Conservation (phyloP, 2,888 invertebrate species). For the Diarsia brunnea region DNA sequence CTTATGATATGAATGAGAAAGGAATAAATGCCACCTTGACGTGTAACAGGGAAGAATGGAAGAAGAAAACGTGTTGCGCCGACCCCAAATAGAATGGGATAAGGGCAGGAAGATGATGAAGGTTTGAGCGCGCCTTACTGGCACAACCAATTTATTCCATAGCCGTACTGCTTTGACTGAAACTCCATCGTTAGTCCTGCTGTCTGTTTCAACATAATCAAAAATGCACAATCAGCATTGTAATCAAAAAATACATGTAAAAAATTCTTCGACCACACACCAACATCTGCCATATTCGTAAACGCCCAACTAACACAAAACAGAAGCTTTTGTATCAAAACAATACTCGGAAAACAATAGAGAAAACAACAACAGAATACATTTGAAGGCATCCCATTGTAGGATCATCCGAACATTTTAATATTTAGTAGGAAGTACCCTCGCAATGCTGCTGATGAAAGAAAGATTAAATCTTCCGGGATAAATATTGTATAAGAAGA, state of each 20-base stretch:
- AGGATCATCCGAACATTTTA: slow-evolving; percentile 36
- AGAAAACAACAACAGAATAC: slow-evolving; percentile 21
- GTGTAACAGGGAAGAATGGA: no score
- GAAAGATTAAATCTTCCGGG: slow-evolving; percentile 50
- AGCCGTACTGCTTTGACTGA: no score
- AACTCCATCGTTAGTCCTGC: not conserved
- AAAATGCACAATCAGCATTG: not conserved
- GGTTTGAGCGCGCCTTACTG: no score
- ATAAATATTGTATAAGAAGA: slow-evolving; percentile 41
- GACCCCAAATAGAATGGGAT: no score
- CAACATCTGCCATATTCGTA: not conserved
- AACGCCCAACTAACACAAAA: slow-evolving; percentile 18
- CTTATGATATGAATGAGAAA: no score
- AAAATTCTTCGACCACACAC: no score
- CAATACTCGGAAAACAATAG: slow-evolving; percentile 12
- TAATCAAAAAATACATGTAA: not conserved
- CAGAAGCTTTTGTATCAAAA: slow-evolving; percentile 18
- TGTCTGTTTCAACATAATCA: no score
- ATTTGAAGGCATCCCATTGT: slow-evolving; percentile 35
- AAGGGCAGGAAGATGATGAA: no score
- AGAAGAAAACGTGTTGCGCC: no score
- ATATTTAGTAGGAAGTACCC: slow-evolving; percentile 45
- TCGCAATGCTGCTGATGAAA: slow-evolving; percentile 43
- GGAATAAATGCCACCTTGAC: no score
- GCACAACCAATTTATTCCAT: no score